Conservation (phyloP, 2,797 vertebrate species). For the Lophotriccus pileatus region DNA sequence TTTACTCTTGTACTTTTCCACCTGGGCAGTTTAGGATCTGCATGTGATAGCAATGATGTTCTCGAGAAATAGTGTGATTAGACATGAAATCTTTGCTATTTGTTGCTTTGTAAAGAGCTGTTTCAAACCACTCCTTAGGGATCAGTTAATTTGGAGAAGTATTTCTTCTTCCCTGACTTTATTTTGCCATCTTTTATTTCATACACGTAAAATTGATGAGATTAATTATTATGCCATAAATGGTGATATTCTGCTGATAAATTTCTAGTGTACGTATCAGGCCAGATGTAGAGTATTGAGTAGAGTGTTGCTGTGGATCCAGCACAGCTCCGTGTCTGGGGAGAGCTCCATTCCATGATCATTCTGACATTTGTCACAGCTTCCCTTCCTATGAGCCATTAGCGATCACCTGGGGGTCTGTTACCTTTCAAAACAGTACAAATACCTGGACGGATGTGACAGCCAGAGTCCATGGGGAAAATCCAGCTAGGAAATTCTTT, state of each 20-base stretch:
- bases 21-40: not conserved
- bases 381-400: not conserved
- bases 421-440: not conserved
- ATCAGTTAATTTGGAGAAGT: not conserved
- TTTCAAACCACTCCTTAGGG: not conserved
- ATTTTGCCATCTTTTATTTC: not conserved
- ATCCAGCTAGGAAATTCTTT: not conserved
- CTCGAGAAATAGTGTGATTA: not conserved
- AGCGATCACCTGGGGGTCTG: not conserved
- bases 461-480: not conserved
- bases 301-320: not conserved
- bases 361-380: not conserved
- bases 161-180: not conserved
- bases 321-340: not conserved
- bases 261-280: not conserved
- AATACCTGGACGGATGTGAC: not conserved
- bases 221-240: not conserved
- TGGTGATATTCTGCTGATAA: not conserved
- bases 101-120: not conserved
- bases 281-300: not conserved
- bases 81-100: not conserved
- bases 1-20: not conserved
- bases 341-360: not conserved
- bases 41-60: not conserved
- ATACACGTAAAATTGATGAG: not conserved